Percentiles rank a stretch among this genome's conserved stretches.
phyloP scores from a whole-genome alignment of 2,113 vertebrate genomes.

The Varanus komodoensis region DNA sequence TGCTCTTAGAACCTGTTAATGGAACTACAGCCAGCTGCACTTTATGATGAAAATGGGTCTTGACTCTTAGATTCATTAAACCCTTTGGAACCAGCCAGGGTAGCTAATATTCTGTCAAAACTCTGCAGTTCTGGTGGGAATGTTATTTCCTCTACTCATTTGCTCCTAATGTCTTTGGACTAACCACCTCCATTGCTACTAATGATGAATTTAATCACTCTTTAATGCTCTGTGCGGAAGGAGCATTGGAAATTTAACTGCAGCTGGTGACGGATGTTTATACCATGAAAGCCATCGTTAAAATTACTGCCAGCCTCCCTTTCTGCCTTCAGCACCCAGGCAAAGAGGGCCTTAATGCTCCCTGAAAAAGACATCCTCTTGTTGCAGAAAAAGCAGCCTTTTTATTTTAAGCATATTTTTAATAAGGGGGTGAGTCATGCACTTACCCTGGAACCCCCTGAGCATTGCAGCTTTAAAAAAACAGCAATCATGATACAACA shows the following conservation, averaged over 20 bases:
- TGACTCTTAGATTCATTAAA: not conserved
- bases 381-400: not conserved
- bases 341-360: not conserved
- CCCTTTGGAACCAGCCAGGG: not conserved
- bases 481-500: not conserved
- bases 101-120: not conserved
- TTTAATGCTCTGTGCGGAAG: slow-evolving; percentile 19
- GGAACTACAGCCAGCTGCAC: not conserved
- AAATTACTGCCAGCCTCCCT: not conserved
- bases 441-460: rapidly evolving
- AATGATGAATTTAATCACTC: not conserved
- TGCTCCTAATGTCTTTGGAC: not conserved
- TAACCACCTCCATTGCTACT: rapidly evolving
- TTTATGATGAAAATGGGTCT: not conserved
- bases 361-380: not conserved
- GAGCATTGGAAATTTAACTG: slow-evolving; percentile 5
- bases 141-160: not conserved
- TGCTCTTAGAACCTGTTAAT: not conserved
- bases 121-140: not conserved
- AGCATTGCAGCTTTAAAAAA: rapidly evolving
- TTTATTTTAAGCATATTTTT: not conserved
- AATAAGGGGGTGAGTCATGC: not conserved
- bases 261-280: slow-evolving; percentile 30
- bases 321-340: not conserved
- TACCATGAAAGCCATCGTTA: not conserved